Conservation (phyloP, 2,888 invertebrate species). For the Sericinus montela region DNA sequence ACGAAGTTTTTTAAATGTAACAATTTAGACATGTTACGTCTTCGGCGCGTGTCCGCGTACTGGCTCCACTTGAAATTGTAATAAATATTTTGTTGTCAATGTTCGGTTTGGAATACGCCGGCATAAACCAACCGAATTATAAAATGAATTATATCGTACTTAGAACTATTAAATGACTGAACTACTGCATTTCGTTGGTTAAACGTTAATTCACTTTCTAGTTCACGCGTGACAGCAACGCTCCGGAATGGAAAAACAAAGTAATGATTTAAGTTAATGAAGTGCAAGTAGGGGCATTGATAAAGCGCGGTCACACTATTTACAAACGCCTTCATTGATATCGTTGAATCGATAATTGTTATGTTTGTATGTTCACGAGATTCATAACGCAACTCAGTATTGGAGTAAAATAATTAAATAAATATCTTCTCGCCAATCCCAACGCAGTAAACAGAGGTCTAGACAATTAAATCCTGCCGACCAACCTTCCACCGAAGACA, state of each 20-base stretch:
- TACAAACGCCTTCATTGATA: conserved; percentile 5
- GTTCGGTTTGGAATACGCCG: conserved; percentile 62
- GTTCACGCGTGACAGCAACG: conserved; percentile 31
- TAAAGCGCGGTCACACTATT: conserved; percentile 14
- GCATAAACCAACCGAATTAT: conserved; percentile 62
- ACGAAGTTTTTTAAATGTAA: conserved; percentile 25
- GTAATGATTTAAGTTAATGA: conserved; percentile 19
- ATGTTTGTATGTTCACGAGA: background rate
- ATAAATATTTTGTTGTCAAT: conserved; percentile 29
- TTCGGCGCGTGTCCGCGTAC: conserved; percentile 38
- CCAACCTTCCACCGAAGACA: no score
- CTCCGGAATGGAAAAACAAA: conserved; percentile 36
- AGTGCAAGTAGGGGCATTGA: conserved; percentile 12
- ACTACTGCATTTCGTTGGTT: conserved; percentile 44
- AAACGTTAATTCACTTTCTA: conserved; percentile 60
- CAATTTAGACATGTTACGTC: conserved; percentile 29
- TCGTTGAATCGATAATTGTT: background rate
- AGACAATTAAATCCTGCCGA: no score
- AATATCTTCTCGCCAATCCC: no score
- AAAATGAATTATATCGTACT: conserved; percentile 48
- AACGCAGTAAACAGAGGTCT: no score
- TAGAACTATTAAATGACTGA: conserved; percentile 29
- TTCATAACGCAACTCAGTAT: no score
- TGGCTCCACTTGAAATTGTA: conserved; percentile 47
- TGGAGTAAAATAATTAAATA: no score